Base-by-base conservation (phyloP, 2,888 invertebrate genomes). In the Diarsia dahlii region DNA sequence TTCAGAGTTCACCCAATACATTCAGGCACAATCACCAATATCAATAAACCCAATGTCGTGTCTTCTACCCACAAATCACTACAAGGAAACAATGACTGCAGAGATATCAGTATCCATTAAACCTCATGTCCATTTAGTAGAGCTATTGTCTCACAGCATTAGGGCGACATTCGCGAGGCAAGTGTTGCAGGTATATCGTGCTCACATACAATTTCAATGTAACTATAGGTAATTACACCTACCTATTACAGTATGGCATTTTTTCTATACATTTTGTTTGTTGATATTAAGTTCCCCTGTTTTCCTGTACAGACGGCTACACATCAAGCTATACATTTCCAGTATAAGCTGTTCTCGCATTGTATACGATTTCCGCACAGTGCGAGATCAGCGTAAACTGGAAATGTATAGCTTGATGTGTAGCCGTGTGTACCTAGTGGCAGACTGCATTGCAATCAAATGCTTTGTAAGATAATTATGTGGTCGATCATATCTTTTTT, bases 201-300 rank as follows among this genome's bases (percentile, higher is more conserved):
- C 52, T 71, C 67, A 58, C 75, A 62, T 46, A 75, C 69, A 78
- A 86, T 83, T 77, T 78, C 75, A 70, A 68, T 68, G 67, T 12
- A 28, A 63, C 63, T 60, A 70, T 83, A 63, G 63, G 45, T 63
- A 84, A 84, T 86, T 86, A 50, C 71, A 65, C 76, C 8, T 71
- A 60, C 39, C 28, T 74, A 76, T 62, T 67, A n/a, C n/a, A 50
- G 66, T 64, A 60, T 18, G 68, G 63, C 65, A 46, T 73, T 78
- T 82, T 83, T 86, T 79, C 73, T 58, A 54, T 60, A 65, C 50
- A 60, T 46, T 84, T 82, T 74, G 71, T 87, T 76, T 72, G 65
- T 72, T 58, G 76, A 69, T 66, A 58, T 76, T 63, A 15, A 46
- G 23, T 60, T 75, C 62, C 69, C 63, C 23, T 77, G 56, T 82